These are phyloP conservation scores for Carpatolechia fugitivella DNA, from an alignment of 2,888 invertebrate genomes.

Conservation along the genomic window DNA sequence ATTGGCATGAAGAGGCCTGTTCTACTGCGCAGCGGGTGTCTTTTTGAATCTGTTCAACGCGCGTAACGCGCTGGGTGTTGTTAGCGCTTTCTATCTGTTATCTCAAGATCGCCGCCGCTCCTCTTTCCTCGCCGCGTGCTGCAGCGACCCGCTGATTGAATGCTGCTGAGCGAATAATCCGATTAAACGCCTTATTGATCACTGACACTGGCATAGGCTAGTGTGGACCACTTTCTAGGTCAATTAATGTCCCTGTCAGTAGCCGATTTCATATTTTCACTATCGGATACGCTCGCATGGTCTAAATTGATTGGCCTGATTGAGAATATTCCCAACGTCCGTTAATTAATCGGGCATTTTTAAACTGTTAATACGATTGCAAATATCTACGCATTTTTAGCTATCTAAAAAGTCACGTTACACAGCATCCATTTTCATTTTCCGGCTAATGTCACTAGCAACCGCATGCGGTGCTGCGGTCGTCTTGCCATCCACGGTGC, in stretches of 20 bases:
- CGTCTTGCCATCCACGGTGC: constrained; percentile 48
- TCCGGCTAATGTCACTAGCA: constrained; percentile 41
- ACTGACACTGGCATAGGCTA: constrained; percentile 25
- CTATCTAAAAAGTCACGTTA: constrained; percentile 41
- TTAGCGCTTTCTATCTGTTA: constrained; percentile 71
- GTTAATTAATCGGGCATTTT: no score
- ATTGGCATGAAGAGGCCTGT: not conserved
- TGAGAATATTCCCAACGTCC: not conserved
- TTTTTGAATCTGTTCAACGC: constrained; percentile 54
- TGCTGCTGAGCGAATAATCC: constrained; percentile 53
- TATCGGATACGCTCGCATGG: not conserved
- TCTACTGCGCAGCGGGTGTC: constrained; percentile 26
- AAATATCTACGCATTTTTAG: no score
- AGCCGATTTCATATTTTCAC: constrained; percentile 1
- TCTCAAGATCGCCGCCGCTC: constrained; percentile 57
- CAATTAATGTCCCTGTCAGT: constrained; percentile 24
- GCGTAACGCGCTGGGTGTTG: constrained; percentile 71
- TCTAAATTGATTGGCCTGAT: not conserved
- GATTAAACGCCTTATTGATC: constrained; percentile 48
- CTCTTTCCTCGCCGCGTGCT: constrained; percentile 58
- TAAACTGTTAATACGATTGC: constrained; percentile 14
- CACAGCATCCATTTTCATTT: constrained; percentile 43
- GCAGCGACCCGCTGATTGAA: constrained; percentile 50
- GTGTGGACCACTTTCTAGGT: constrained; percentile 39
- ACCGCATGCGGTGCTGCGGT: constrained; percentile 59